Evolutionary conservation across 1,140 invertebrate species (phyloP).

Genomic region (Drosophila erecta): DNA sequence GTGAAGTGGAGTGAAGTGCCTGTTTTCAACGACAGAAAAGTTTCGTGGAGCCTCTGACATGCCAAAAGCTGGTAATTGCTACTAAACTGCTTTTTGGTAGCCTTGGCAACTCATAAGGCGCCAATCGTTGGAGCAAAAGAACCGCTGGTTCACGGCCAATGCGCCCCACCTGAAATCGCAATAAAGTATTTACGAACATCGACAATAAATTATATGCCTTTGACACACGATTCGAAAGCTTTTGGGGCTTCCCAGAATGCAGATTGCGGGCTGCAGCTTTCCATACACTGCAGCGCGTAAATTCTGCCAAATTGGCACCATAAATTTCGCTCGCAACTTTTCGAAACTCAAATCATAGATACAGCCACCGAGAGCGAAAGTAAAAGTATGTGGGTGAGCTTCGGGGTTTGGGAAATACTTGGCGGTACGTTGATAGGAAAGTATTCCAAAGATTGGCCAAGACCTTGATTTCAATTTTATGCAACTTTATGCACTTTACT

Average conservation of each 20-base stretch:
- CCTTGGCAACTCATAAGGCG: neutral
- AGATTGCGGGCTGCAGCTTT: constrained; percentile 21
- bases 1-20: neutral
- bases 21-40: neutral
- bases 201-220: constrained; percentile 70
- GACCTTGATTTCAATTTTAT: constrained; percentile 3
- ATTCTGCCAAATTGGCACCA: constrained; percentile 68
- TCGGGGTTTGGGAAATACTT: constrained; percentile 19
- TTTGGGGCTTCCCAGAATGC: constrained; percentile 19
- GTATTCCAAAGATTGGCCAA: constrained; percentile 11
- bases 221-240: constrained; percentile 38
- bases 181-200: constrained; percentile 53
- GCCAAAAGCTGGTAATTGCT: constrained; percentile 26
- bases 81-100: constrained; percentile 1
- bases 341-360: constrained; percentile 42
- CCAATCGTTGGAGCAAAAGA: neutral
- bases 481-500: constrained; percentile 1
- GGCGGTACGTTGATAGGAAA: constrained; percentile 41
- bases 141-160: neutral
- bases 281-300: constrained; percentile 57
- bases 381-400: neutral
- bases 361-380: constrained; percentile 17
- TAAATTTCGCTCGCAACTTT: constrained; percentile 63
- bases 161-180: constrained; percentile 13
- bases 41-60: neutral